These are phyloP conservation scores for Ceyx melanurus DNA, from an alignment of 2,113 vertebrate genomes.

Conservation along the genomic window DNA sequence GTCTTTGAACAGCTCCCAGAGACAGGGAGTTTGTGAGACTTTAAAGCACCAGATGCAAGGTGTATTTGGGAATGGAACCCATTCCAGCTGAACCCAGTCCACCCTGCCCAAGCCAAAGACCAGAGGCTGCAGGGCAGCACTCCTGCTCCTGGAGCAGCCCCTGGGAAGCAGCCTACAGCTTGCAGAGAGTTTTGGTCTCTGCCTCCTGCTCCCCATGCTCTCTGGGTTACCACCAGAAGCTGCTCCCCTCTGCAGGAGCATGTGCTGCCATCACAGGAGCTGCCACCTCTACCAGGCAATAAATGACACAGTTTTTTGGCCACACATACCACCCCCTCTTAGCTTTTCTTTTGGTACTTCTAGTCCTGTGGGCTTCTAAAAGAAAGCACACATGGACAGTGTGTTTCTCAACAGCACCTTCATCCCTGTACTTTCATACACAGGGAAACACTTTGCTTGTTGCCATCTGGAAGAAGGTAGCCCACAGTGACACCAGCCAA, in stretches of 20 bases:
- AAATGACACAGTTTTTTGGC: not conserved
- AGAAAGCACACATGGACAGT: not conserved
- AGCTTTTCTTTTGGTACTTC: not conserved
- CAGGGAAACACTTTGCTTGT: not conserved
- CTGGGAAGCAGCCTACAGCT: not conserved
- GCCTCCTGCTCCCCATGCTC: not conserved
- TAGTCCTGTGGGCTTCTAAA: not conserved
- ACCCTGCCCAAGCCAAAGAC: not conserved
- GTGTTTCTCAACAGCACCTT: not conserved
- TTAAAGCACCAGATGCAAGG: not conserved
- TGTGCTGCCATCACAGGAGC: not conserved
- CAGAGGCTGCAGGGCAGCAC: not conserved
- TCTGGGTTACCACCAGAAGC: not conserved
- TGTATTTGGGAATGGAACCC: not conserved
- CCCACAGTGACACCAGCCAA: not conserved
- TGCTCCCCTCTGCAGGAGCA: not conserved
- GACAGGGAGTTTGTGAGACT: not conserved
- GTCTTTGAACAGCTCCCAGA: not conserved
- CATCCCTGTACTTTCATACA: not conserved
- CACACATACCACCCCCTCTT: not conserved
- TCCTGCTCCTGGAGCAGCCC: not conserved
- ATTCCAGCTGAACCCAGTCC: not conserved
- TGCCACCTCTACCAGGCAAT: not conserved
- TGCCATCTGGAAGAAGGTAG: not conserved
- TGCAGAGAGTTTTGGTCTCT: not conserved